Base-by-base conservation (phyloP, 2,797 vertebrate species). In the Strix occidentalis region DNA sequence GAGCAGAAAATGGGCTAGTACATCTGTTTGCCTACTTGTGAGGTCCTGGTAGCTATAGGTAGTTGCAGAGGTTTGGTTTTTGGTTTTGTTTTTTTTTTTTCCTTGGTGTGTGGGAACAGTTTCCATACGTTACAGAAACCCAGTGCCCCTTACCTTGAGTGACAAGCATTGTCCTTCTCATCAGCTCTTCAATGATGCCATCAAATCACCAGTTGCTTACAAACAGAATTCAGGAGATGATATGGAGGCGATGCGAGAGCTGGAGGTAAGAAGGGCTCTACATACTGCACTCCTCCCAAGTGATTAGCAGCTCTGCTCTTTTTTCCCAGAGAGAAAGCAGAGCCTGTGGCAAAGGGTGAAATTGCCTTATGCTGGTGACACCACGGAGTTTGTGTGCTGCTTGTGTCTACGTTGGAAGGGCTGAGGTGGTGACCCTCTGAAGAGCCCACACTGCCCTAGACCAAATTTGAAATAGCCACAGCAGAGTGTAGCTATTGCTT, bases 181-280 rank as follows among this genome's bases (percentile, higher is more conserved):
- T n/a, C n/a, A n/a, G n/a, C n/a, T n/a, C n/a, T n/a, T n/a, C n/a
- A n/a, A n/a, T n/a, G n/a, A n/a, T n/a, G n/a, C n/a, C n/a, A n/a
- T n/a, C n/a, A n/a, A n/a, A n/a, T n/a, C n/a, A n/a, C n/a, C n/a
- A n/a, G n/a, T n/a, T n/a, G n/a, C n/a, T n/a, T n/a, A n/a, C n/a
- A n/a, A n/a, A n/a, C n/a, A n/a, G n/a, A n/a, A n/a, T n/a, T 99
- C 99, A 11, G 98, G 96, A 28, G 99, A 99, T 96, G 99, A 99
- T 96, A 99, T 99, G 99, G 99, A 99, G 96, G 98, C 99, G 54
- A 96, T 99, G 98, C 98, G 98, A 90, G 99, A 99, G 92, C 98
- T 99, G 23, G 99, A 99, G 98, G 99, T 99, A 97, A 53, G 96
- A 63, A 56, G 25, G 45, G 33, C 65, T 48, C 68, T 35, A 10